Evolutionary conservation across 1,140 invertebrate species (phyloP), one percentile per base, ranked within the genome.

Genomic region (Hestina assimilis): DNA sequence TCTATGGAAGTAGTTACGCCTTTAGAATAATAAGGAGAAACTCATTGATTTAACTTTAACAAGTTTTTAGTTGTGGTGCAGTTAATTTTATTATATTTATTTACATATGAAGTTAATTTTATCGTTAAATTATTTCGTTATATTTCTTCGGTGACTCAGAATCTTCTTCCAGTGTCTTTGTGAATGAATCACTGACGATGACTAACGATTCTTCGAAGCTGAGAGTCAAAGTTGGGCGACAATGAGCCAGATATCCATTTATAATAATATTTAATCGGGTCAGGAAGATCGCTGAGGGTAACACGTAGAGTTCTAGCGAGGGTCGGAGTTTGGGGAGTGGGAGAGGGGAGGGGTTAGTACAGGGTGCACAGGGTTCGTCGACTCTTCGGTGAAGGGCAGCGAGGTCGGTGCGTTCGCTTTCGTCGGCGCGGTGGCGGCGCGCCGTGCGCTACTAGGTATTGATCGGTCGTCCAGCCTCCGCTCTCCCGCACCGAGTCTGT

Each of bases 331-430:
- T 43, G 31, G 26, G 43, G 29, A 5, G 59, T 33, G 56, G 61
- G n/a, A 28, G 11, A 28, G 51, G 38, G 21, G 63, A 23, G 59
- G 31, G 61, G 24, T 48, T 54, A 52, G 59, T 24, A 60, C 54
- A 45, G 68, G 67, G 56, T 66, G 48, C 60, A 57, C 65, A 69
- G 75, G 74, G 81, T 79, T 87, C 83, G 81, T 75, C 79, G 83
- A 86, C 80, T 75, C 76, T 65, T 59, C 72, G 73, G 78, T 84
- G 83, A 84, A 83, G 80, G 80, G 79, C 83, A 85, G 76, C 72
- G 78, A 77, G 82, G 79, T 83, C 79, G 77, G 66, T 69, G 76
- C 82, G 79, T 85, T 85, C 79, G 79, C 79, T 85, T 85, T 85
- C 82, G 77, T 70, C 75, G 82, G 71, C 69, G 67, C 69, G 72